phyloP scores from a whole-genome alignment of 2,113 vertebrate species.

The Actenoides hombroni region DNA sequence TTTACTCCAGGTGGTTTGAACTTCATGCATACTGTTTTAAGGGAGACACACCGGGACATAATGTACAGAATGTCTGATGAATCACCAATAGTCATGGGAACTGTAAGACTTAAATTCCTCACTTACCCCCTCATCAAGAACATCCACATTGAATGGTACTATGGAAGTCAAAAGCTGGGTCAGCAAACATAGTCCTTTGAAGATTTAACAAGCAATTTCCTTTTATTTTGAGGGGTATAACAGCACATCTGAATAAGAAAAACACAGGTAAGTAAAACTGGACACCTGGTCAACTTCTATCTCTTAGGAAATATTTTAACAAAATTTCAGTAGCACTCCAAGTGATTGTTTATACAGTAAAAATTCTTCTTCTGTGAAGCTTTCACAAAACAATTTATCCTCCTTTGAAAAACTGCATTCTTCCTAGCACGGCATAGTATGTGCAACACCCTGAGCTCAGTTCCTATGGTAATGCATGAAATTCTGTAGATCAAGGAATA shows the following conservation, averaged over 20 bases:
- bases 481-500: background rate
- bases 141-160: background rate
- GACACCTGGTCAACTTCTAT: background rate
- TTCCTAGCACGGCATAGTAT: background rate
- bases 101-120: background rate
- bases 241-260: background rate
- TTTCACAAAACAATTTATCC: background rate
- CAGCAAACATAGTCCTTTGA: background rate
- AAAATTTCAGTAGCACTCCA: background rate
- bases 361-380: background rate
- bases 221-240: background rate
- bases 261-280: background rate
- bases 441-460: background rate
- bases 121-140: background rate
- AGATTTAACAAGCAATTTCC: constrained; percentile 11
- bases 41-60: background rate
- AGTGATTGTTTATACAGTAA: background rate
- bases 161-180: background rate
- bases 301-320: background rate
- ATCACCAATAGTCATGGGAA: background rate
- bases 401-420: background rate
- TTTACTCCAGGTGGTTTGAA: background rate
- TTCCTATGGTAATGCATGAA: background rate
- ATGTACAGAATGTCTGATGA: background rate
- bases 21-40: background rate